Percentiles rank a stretch among this genome's conserved stretches.
These are phyloP conservation scores for Pseudococcus jackbeardsleyi DNA, from an alignment of 2,888 invertebrate species.

Conservation along the genomic window DNA sequence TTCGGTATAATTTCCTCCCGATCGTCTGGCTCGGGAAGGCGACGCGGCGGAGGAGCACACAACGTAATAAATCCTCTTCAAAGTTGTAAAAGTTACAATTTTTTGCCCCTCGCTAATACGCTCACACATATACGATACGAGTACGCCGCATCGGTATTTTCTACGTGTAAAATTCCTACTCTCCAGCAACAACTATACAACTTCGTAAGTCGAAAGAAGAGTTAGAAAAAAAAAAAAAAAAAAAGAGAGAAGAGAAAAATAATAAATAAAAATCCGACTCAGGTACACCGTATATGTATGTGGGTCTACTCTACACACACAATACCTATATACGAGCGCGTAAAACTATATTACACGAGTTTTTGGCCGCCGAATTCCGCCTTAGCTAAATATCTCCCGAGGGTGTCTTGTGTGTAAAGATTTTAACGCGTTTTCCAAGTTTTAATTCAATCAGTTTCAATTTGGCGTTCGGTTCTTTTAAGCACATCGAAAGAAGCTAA, in stretches of 20 bases:
- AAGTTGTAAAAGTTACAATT: conserved; percentile 54
- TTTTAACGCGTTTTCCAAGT: conserved; percentile 47
- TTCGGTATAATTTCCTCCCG: conserved; percentile 9
- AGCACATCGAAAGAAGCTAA: not conserved
- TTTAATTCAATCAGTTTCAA: conserved; percentile 50
- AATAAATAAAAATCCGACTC: conserved; percentile 35
- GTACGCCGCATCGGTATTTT: too few relatives aligned
- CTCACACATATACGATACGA: not conserved
- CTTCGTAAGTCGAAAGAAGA: too few relatives aligned
- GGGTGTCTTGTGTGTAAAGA: conserved; percentile 40
- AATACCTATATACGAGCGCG: not conserved
- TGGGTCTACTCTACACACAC: not conserved
- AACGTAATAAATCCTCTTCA: conserved; percentile 46
- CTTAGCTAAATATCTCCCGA: conserved; percentile 42
- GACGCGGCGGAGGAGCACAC: not conserved
- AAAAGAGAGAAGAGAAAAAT: not conserved
- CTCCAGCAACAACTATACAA: not conserved
- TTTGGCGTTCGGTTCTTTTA: conserved; percentile 31
- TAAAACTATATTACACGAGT: conserved; percentile 27
- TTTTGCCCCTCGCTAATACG: conserved; percentile 2
- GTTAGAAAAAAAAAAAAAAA: not conserved
- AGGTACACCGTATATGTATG: not conserved
- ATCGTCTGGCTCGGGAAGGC: not conserved
- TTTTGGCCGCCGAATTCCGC: conserved; percentile 2
- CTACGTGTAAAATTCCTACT: not conserved